A percentile compares a stretch with the other conserved stretches of the same genome.
Evolutionary conservation across 2,888 invertebrate species (phyloP).

Genomic region (Argyresthia goedartella): DNA sequence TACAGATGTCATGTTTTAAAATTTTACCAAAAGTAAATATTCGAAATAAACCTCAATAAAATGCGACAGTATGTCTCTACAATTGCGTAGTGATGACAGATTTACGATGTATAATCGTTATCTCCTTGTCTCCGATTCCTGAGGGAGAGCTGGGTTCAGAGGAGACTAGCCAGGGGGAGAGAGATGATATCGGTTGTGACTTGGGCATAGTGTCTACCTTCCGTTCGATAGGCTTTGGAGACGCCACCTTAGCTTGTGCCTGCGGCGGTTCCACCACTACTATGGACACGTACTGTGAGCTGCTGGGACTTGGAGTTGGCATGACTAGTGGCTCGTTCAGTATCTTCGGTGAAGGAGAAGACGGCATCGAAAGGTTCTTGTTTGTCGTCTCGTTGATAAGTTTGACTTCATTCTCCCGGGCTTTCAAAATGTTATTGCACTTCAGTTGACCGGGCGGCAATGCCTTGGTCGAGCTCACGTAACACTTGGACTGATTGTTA

Average conservation of each 20-base stretch:
- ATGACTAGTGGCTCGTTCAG: conserved; percentile 57
- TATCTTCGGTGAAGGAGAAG: conserved; percentile 61
- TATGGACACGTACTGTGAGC: conserved; percentile 63
- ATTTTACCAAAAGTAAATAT: background rate
- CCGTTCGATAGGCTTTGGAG: conserved; percentile 61
- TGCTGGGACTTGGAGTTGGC: conserved; percentile 33
- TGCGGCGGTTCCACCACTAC: conserved; percentile 61
- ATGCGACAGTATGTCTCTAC: conserved; percentile 18
- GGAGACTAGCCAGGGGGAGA: conserved; percentile 87
- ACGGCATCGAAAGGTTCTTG: conserved; percentile 54
- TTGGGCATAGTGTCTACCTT: conserved; percentile 65
- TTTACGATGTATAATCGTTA: conserved; percentile 82
- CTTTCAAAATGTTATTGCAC: conserved; percentile 92
- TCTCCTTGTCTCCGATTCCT: conserved; percentile 73
- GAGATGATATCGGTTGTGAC: conserved; percentile 74
- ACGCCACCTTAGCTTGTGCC: conserved; percentile 39
- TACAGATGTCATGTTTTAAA: background rate
- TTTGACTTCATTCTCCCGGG: conserved; percentile 69
- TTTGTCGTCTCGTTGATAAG: conserved; percentile 57
- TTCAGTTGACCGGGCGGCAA: conserved; percentile 93
- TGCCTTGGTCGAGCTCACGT: conserved; percentile 75
- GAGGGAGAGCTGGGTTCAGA: conserved; percentile 78
- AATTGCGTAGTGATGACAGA: conserved; percentile 91
- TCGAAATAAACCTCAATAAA: too few species aligned
- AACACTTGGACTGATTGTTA: conserved; percentile 78